Evolutionary conservation across 2,113 vertebrate genomes (phyloP).

Genomic region (Coptodon rendalli): DNA sequence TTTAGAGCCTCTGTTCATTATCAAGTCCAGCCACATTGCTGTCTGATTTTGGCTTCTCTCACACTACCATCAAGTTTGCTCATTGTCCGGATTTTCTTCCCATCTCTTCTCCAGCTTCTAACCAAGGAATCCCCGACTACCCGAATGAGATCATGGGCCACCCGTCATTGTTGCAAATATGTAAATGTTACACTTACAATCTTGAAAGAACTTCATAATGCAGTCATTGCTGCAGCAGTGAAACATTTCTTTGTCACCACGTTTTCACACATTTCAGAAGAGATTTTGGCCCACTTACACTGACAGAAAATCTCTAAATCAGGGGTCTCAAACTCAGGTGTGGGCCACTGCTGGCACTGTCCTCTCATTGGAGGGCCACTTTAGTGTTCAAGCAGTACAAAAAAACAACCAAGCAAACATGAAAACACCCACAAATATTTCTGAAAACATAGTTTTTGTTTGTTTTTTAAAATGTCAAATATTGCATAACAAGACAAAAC

Average conservation of each 20-base stretch:
- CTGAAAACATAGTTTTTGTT: background rate
- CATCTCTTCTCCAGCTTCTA: background rate
- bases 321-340: background rate
- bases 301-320: background rate
- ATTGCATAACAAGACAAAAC: background rate
- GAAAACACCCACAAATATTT: background rate
- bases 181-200: background rate
- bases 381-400: background rate
- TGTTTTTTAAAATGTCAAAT: background rate
- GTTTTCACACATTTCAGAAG: background rate
- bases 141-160: background rate
- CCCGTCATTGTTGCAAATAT: background rate
- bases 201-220: background rate
- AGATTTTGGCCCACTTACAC: fast-evolving
- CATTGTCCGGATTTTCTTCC: background rate
- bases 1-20: background rate
- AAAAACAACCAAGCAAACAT: background rate
- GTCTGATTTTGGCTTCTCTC: background rate
- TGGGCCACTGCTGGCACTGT: fast-evolving
- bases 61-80: background rate
- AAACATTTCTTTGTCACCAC: background rate
- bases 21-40: background rate
- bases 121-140: background rate
- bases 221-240: background rate
- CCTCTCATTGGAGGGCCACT: background rate